Evolutionary conservation across 2,113 vertebrate species (phyloP).

Genomic region (Irena cyanogastra): DNA sequence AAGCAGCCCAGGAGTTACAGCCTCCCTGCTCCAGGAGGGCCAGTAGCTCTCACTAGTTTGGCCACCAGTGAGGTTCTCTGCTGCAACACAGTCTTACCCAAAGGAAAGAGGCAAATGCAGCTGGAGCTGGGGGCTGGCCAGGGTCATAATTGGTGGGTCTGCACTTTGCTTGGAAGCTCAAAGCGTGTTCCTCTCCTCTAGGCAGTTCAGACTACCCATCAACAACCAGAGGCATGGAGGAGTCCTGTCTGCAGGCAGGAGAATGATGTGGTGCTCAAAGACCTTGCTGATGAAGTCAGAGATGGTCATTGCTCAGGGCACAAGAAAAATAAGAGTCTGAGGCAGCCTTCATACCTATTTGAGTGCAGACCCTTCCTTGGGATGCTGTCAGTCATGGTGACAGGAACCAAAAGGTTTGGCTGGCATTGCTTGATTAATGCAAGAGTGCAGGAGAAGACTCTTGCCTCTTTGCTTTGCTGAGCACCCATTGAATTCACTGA

Average conservation of each 20-base stretch:
- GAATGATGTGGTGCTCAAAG: background rate
- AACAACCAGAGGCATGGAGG: background rate
- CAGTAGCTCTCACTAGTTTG: background rate
- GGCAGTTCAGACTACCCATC: background rate
- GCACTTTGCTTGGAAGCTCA: background rate
- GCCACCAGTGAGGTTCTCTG: background rate
- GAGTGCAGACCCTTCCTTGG: background rate
- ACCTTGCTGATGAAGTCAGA: background rate
- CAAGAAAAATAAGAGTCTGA: background rate
- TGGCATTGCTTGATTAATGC: accelerated
- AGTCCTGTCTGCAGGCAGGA: background rate
- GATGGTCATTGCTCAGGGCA: background rate
- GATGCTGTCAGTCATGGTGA: background rate
- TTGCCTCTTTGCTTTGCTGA: background rate
- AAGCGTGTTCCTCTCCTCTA: background rate
- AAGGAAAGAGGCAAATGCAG: background rate
- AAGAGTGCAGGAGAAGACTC: background rate
- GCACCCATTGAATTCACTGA: background rate
- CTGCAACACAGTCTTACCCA: background rate
- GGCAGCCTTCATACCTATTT: background rate
- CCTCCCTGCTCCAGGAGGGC: background rate
- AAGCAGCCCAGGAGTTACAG: background rate
- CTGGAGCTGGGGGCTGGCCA: background rate
- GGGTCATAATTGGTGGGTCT: accelerated
- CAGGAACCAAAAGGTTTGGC: background rate